Evolutionary conservation across 2,888 invertebrate genomes (phyloP).

Genomic region (Omphaloscelis lunosa): DNA sequence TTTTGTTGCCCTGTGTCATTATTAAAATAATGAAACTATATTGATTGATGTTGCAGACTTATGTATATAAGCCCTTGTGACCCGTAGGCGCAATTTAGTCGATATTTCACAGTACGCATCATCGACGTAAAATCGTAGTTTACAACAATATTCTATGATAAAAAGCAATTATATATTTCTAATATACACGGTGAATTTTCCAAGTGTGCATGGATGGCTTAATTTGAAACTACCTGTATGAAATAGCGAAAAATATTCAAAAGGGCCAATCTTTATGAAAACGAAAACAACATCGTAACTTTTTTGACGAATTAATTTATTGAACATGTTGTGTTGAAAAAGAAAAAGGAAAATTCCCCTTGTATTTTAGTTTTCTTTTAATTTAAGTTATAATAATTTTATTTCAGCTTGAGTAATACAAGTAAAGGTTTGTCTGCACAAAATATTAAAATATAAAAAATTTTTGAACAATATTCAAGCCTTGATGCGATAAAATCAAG

Average conservation of each 20-base stretch:
- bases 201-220: background rate
- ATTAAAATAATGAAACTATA: background rate
- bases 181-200: background rate
- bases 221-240: background rate
- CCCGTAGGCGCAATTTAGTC: background rate
- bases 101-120: background rate
- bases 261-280: background rate
- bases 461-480: constrained; percentile 8
- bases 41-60: background rate
- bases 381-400: background rate
- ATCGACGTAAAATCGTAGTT: background rate
- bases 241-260: background rate
- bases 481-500: constrained; percentile 16
- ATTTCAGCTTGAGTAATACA: background rate
- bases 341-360: background rate
- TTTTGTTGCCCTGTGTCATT: background rate
- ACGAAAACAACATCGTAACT: background rate
- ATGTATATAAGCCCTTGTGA: background rate
- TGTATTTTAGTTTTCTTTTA: background rate
- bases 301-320: too few relatives aligned
- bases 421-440: constrained; percentile 46
- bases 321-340: background rate
- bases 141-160: background rate
- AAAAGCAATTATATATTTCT: background rate
- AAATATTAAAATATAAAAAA: constrained; percentile 13